Evolutionary conservation across 2,113 vertebrate species (phyloP).

Genomic region (Chroicocephalus ridibundus): DNA sequence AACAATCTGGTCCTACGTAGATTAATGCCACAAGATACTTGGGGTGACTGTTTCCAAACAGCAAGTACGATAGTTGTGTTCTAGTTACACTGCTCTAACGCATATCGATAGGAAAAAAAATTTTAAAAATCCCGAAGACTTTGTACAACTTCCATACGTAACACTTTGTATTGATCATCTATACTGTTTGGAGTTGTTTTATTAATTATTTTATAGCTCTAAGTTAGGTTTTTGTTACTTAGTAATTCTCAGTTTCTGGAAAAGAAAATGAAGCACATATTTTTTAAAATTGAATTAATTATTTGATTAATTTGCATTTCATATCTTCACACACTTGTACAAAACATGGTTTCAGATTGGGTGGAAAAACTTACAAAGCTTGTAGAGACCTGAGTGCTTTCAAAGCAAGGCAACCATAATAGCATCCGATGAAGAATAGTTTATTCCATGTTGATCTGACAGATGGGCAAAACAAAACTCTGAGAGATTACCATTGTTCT

Average conservation of each 20-base stretch:
- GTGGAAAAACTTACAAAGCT: neutral
- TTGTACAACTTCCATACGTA: neutral
- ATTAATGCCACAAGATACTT: neutral
- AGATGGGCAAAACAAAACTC: conserved; percentile 7
- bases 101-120: neutral
- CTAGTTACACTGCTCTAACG: neutral
- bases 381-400: neutral
- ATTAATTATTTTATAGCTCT: neutral
- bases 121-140: neutral
- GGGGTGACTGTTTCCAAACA: neutral
- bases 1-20: neutral
- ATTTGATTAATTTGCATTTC: neutral
- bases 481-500: neutral
- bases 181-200: neutral
- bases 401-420: neutral
- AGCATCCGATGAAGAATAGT: neutral
- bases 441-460: neutral
- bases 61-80: neutral
- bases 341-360: neutral
- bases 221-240: neutral
- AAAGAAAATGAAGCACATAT: neutral
- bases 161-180: neutral
- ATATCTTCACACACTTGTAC: neutral
- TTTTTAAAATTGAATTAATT: neutral
- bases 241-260: neutral